Evolutionary conservation across 2,797 vertebrate genomes (phyloP).

Genomic region (Mionectes olivaceus): DNA sequence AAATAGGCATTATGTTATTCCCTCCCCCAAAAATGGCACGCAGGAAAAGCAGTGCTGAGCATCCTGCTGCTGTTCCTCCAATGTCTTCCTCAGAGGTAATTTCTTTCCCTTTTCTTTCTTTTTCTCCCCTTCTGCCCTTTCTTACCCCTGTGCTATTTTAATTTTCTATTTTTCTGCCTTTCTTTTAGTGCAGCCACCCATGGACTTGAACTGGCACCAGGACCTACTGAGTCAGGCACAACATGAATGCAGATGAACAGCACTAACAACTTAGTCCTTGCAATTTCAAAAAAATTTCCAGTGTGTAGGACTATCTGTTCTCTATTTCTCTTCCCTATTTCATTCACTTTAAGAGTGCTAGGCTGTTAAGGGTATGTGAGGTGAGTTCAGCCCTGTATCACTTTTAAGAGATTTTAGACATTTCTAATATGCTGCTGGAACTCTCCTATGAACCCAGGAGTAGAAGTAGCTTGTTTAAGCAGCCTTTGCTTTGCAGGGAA

Average conservation of each 20-base stretch:
- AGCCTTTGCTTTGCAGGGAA: background rate
- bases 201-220: background rate
- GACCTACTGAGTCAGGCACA: background rate
- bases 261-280: background rate
- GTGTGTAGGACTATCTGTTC: background rate
- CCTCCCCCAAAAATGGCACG: background rate
- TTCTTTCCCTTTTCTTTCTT: background rate
- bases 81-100: background rate
- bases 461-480: background rate
- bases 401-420: background rate
- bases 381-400: background rate
- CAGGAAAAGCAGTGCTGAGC: background rate
- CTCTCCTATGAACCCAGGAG: background rate
- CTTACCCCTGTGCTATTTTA: background rate
- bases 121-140: background rate
- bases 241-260: background rate
- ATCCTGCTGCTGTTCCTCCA: background rate
- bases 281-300: background rate
- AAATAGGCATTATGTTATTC: background rate
- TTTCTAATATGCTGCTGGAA: background rate
- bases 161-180: background rate
- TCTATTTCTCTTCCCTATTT: background rate
- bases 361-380: background rate
- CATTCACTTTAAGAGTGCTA: background rate
- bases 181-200: background rate